Evolutionary conservation across 2,797 vertebrate species (phyloP).

Genomic region (Adrianichthys oophorus): DNA sequence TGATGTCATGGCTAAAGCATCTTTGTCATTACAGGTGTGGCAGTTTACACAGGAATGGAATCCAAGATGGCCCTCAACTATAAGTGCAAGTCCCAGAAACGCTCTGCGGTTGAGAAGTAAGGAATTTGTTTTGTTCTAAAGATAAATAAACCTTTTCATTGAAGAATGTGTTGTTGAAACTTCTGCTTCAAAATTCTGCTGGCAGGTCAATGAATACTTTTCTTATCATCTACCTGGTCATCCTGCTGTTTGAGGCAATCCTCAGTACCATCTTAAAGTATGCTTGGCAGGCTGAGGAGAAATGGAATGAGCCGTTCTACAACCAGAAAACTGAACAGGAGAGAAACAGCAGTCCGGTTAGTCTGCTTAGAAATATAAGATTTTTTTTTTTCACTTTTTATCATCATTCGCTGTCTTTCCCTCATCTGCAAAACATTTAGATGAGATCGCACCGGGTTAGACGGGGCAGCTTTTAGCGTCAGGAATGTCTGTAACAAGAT

Average conservation of each 20-base stretch:
- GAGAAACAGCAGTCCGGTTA: constrained; percentile 95
- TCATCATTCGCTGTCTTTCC: not conserved
- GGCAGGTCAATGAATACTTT: constrained; percentile 97
- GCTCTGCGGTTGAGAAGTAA: constrained; percentile 98
- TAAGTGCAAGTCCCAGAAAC: constrained; percentile 99
- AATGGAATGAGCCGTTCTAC: constrained; percentile 96
- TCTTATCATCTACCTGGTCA: constrained; percentile 94
- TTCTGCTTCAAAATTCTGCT: not conserved
- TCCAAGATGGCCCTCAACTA: constrained; percentile 99
- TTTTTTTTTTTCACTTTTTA: constrained; percentile 26
- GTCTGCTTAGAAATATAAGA: constrained; percentile 10
- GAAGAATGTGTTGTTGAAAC: not conserved
- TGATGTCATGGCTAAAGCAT: constrained; percentile 1
- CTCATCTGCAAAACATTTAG: too few relatives aligned
- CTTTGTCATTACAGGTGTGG: constrained; percentile 84
- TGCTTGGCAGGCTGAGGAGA: constrained; percentile 91
- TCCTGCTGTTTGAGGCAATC: constrained; percentile 92
- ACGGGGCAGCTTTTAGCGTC: too few relatives aligned
- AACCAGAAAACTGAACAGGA: constrained; percentile 93
- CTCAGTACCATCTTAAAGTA: constrained; percentile 97
- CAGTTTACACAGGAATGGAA: constrained; percentile 98
- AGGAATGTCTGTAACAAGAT: constrained; percentile 13
- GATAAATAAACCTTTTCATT: not conserved
- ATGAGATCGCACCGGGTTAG: too few relatives aligned
- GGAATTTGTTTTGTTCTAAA: constrained; percentile 24